A percentile compares a stretch with the other conserved stretches of the same genome.
phyloP scores from a whole-genome alignment of 1,140 invertebrate species.

The Drosophila mayri region DNA sequence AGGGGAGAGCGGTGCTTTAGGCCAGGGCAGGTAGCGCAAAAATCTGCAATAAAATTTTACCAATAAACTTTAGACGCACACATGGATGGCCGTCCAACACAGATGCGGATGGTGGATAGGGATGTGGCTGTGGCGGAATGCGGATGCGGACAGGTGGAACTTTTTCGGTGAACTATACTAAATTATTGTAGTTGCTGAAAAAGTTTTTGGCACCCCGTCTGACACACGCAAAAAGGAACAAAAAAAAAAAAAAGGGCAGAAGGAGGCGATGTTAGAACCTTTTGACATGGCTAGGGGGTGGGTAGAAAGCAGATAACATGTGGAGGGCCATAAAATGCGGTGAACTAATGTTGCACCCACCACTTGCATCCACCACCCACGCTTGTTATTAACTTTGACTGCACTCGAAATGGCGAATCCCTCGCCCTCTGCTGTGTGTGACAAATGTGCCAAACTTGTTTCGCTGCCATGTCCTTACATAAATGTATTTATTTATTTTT shows the following conservation, averaged over 20 bases:
- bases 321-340: conserved; percentile 60
- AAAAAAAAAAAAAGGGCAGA: conserved; percentile 4
- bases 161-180: conserved; percentile 80
- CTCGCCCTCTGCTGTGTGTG: conserved; percentile 37
- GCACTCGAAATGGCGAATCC: conserved; percentile 45
- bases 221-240: background rate
- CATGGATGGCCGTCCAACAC: conserved; percentile 43
- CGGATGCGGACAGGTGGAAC: conserved; percentile 72
- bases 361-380: background rate
- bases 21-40: conserved; percentile 56
- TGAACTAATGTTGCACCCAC: conserved; percentile 51
- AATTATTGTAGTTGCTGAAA: conserved; percentile 80
- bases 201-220: conserved; percentile 49
- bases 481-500: conserved; percentile 12
- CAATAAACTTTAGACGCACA: conserved; percentile 80
- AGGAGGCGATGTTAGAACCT: conserved; percentile 40
- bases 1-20: background rate
- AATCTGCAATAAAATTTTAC: conserved; percentile 84
- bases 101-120: conserved; percentile 35
- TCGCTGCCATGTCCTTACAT: background rate
- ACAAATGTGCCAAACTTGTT: conserved; percentile 73
- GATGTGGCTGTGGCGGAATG: conserved; percentile 27
- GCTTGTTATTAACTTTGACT: conserved; percentile 50
- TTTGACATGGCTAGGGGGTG: conserved; percentile 50
- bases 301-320: background rate